Conservation (phyloP, 1,140 invertebrate genomes). For the Drosophila azteca region DNA sequence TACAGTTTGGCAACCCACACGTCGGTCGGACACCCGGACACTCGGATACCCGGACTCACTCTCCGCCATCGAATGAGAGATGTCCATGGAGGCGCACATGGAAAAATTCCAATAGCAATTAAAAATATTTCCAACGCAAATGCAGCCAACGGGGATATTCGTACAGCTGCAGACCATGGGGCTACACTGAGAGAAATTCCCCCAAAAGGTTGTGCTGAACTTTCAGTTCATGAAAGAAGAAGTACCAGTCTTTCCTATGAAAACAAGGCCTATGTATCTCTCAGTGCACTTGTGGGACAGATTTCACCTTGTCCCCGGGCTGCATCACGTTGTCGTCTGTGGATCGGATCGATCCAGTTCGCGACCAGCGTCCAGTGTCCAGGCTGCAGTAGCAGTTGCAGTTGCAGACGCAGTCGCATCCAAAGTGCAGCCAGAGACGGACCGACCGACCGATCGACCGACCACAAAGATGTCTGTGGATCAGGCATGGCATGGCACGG, state of each 20-base stretch:
- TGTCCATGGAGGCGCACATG: constrained; percentile 71
- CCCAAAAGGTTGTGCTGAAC: too few species aligned
- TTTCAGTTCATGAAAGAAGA: too few species aligned
- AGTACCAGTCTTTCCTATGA: too few species aligned
- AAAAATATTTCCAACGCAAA: constrained; percentile 82
- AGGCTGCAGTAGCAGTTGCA: constrained; percentile 15
- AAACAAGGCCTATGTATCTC: too few species aligned
- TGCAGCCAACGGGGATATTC: constrained; percentile 39
- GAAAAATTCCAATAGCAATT: constrained; percentile 78
- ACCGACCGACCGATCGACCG: too few species aligned
- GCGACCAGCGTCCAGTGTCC: constrained; percentile 23
- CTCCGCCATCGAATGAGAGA: constrained; percentile 61
- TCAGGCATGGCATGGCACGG: constrained; percentile 16
- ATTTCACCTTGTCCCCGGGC: constrained; percentile 50
- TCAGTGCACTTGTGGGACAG: constrained; percentile 23
- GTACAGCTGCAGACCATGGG: constrained; percentile 25
- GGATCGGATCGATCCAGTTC: constrained; percentile 59
- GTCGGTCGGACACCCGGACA: constrained; percentile 22
- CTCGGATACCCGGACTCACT: not conserved
- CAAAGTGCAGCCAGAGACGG: constrained; percentile 3
- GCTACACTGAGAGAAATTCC: constrained; percentile 35
- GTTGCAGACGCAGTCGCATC: constrained; percentile 6
- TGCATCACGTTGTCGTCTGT: constrained; percentile 30
- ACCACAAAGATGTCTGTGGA: constrained; percentile 36
- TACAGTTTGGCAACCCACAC: constrained; percentile 77